Base-by-base conservation (phyloP, 1,140 invertebrate genomes). In the Cherax destructor region DNA sequence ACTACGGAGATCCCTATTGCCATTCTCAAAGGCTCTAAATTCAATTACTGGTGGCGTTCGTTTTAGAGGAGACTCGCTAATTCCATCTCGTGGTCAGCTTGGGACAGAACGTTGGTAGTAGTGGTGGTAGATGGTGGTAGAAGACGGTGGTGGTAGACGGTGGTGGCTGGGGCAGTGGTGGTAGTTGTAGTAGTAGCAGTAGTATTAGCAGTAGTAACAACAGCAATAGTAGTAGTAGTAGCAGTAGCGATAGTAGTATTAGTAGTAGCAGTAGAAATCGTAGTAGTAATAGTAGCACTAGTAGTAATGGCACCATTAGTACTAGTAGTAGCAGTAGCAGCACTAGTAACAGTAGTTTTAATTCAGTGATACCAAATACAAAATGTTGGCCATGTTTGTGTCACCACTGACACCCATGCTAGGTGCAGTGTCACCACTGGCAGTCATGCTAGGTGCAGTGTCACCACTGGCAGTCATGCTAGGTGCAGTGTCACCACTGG, bases 21-120 rank as follows among this genome's bases (percentile, higher is more conserved):
- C 87, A 89, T 89, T 89, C 87, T 89, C 87, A 89, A 89, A 89
- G 87, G 87, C 87, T 89, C 87, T 89, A 89, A 89, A 89, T 89
- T 89, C 87, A 89, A 89, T 89, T 89, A 89, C 87, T 61, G 83
- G 79, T 83, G 80, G 87, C 65, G 87, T 89, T 89, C 87, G 87
- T 89, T 89, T 89, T 89, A 89, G 87, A 89, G 87, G 87, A 79
- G 87, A 56, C 79, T 74, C 80, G 81, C 87, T 89, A 89, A 89
- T 83, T 89, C 87, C 80, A 89, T 89, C 87, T 83, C 61, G 87
- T 83, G 87, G 87, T 89, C 87, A 89, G 81, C 79, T 74, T 86
- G 84, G 84, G 69, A 86, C 69, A 52, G 69, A 86, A 76, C 56
- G n/a, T 59, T 78, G 52, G 52, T 59, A 77, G 59, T 47, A 56